These are phyloP conservation scores for Leptoteleia sp. DNA, from an alignment of 1,140 invertebrate genomes.

Conservation along the genomic window DNA sequence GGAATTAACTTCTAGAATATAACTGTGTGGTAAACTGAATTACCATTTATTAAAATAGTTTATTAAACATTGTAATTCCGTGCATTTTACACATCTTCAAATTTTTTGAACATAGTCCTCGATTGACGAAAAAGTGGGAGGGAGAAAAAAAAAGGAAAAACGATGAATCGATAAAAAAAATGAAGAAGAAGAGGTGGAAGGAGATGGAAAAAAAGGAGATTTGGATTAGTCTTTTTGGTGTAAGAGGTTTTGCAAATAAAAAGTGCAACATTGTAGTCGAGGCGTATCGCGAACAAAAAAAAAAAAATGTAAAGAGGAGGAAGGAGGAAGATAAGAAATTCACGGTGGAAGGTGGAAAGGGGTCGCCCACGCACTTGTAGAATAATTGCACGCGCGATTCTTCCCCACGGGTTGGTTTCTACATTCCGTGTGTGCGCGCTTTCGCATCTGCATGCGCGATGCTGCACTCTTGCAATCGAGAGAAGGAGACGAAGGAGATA, in stretches of 20 bases:
- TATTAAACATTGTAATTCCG: too few relatives aligned
- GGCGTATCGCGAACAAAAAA: conserved; percentile 52
- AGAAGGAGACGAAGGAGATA: conserved; percentile 60
- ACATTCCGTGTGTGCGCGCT: conserved; percentile 67
- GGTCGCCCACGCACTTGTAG: conserved; percentile 79
- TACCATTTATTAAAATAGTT: too few relatives aligned
- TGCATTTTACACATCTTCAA: too few relatives aligned
- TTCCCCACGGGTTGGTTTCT: conserved; percentile 67
- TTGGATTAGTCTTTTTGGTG: conserved; percentile 30
- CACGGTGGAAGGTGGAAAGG: conserved; percentile 68
- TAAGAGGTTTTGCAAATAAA: conserved; percentile 37
- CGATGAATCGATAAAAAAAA: too few relatives aligned
- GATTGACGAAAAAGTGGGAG: too few relatives aligned
- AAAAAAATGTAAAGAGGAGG: conserved; percentile 47
- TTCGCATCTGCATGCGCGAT: conserved; percentile 73
- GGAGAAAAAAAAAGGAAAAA: too few relatives aligned
- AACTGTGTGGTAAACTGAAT: too few relatives aligned
- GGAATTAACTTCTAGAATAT: too few relatives aligned
- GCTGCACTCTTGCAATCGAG: conserved; percentile 54
- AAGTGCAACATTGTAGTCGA: conserved; percentile 52
- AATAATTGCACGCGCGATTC: conserved; percentile 80
- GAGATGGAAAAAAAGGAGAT: conserved; percentile 9
- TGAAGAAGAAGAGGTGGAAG: conserved; percentile 4
- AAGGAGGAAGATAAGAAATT: conserved; percentile 66
- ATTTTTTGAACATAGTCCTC: too few relatives aligned